These are phyloP conservation scores for Ylistrum balloti DNA, from an alignment of 1,140 invertebrate species.

Conservation along the genomic window DNA sequence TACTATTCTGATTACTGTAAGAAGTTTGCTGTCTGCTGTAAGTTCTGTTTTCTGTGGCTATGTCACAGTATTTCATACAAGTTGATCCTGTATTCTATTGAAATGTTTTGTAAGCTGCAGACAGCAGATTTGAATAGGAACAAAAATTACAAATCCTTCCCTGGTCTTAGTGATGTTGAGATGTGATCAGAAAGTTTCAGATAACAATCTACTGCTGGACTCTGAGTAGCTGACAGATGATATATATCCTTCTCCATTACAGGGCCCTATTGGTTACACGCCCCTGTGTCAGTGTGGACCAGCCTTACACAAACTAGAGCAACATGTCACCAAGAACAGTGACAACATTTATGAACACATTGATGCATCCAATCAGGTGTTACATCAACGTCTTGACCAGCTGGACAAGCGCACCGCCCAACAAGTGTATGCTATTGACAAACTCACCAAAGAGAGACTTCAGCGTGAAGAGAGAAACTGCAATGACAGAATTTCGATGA, in stretches of 20 bases:
- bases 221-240: neutral
- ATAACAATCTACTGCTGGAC: too few species aligned
- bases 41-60: too few species aligned
- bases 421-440: slow-evolving; percentile 85
- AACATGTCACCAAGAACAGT: slow-evolving; percentile 92
- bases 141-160: too few species aligned
- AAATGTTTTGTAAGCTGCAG: too few species aligned
- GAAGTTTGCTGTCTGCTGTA: too few species aligned
- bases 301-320: slow-evolving; percentile 93
- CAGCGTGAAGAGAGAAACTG: slow-evolving; percentile 70
- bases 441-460: slow-evolving; percentile 72
- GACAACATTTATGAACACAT: slow-evolving; percentile 93
- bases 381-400: slow-evolving; percentile 90
- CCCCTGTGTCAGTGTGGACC: slow-evolving; percentile 92
- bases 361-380: slow-evolving; percentile 89
- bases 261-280: slow-evolving; percentile 93
- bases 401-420: slow-evolving; percentile 90
- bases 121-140: too few species aligned
- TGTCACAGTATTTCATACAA: too few species aligned
- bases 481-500: slow-evolving; percentile 66
- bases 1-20: neutral
- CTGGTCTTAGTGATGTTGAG: too few species aligned
- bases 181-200: too few species aligned
- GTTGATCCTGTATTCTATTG: too few species aligned
- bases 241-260: slow-evolving; percentile 60